These are phyloP conservation scores for Euwallacea similis DNA, from an alignment of 1,140 invertebrate genomes.

Conservation along the genomic window DNA sequence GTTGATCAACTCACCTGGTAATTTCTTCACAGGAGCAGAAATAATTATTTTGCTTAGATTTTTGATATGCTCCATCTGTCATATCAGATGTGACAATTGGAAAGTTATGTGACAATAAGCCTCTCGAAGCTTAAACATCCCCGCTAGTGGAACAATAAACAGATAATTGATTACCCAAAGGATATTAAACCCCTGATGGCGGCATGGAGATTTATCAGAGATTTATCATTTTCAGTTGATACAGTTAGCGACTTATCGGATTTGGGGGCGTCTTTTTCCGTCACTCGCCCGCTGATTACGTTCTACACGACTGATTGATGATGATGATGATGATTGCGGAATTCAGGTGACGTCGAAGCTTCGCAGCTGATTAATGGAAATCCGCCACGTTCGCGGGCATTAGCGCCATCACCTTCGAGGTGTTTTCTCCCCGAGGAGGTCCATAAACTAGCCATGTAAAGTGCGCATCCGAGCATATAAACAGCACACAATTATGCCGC, in stretches of 20 bases:
- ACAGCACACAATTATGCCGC: conserved; percentile 44
- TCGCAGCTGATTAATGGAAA: conserved; percentile 27
- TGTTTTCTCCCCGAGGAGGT: conserved; percentile 8
- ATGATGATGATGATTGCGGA: conserved; percentile 30
- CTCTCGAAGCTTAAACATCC: not conserved
- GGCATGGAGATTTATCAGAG: conserved; percentile 19
- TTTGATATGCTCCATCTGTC: no score
- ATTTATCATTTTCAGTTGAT: conserved; percentile 31
- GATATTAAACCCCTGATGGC: conserved; percentile 15
- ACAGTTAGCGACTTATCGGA: conserved; percentile 25
- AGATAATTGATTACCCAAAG: conserved; percentile 20
- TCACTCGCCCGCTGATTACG: conserved; percentile 25
- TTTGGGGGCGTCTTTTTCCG: conserved; percentile 23
- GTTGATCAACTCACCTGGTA: no score
- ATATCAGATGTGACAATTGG: no score
- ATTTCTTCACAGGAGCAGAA: no score
- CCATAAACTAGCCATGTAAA: conserved; percentile 6
- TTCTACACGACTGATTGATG: conserved; percentile 26
- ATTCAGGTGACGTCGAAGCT: conserved; percentile 20
- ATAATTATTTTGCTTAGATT: no score
- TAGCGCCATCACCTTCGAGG: conserved; percentile 13
- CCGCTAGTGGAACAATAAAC: conserved; percentile 18
- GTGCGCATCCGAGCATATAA: conserved; percentile 37
- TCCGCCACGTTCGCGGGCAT: no score
- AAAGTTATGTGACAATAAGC: no score